Evolutionary conservation across 2,113 vertebrate genomes (phyloP), one percentile per base, ranked within the genome.

Genomic region (Piaya cayana): DNA sequence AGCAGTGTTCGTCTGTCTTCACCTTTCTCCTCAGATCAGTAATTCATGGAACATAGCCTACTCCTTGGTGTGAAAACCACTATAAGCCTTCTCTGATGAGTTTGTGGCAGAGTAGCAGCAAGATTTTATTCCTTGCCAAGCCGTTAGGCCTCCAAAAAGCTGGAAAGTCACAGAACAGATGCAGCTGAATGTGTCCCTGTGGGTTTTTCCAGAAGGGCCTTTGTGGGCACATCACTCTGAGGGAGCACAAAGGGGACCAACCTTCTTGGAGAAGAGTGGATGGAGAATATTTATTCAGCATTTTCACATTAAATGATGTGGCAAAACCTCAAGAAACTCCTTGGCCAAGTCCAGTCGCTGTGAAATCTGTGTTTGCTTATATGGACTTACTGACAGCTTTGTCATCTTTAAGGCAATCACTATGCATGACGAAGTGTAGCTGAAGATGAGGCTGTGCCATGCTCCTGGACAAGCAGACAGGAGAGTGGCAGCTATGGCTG

Each of bases 401-500:
- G 53, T 55, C 77, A 68, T 29, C 29, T 74, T 77, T 2, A 1
- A 63, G 70, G 60, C 23, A 70, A 29, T 4, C 0, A 0, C n/a
- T 49, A 42, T 0, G 26, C 26, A 4, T 1, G 23, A 74, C 39
- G 47, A 56, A 74, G n/a, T 0, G 2, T 1, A 37, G 29, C 78
- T 56, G 68, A 42, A 75, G 19, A n/a, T 15, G 53, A 68, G 52
- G 47, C 71, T 39, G 30, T 17, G 6, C 74, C 2, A 0, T 22
- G 12, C 13, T 75, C 52, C 62, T 11, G 7, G 36, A 43, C 26
- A 29, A 50, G 7, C 32, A 14, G 22, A 21, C 59, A 42, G 59
- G 49, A 49, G 2, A 29, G 6, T 0, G 0, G 42, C 63, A 71
- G 29, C 32, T 30, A 5, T 0, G 0, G 32, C 13, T 25, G 23